Base-by-base conservation (phyloP, 2,888 invertebrate genomes). In the Folsomia manolachei region DNA sequence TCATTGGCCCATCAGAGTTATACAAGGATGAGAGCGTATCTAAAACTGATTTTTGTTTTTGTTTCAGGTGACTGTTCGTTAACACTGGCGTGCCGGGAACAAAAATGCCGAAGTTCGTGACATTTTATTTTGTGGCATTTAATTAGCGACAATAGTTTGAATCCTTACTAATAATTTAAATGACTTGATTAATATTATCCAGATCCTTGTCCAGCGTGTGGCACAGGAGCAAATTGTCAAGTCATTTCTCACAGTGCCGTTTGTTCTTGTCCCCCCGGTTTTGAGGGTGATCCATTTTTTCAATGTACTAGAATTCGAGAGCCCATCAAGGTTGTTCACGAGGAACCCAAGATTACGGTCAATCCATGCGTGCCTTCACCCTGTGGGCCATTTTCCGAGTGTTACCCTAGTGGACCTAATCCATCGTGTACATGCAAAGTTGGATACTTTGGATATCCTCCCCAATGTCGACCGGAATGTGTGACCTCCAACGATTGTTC, bases 301-400 rank as follows among this genome's bases (percentile, higher is more conserved):
- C n/a, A 53, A 1, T 68, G 68, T 19, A 24, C 14, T 14, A 9
- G 18, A 39, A 39, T 27, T n/a, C 65, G 18, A 2, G 87, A 87
- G 83, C 65, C 27, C 67, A 65, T 26, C 69, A 69, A 39, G 23
- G 61, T 18, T 21, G 52, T 64, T 26, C 18, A 64, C 60, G 53
- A 39, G 9, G 4, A 18, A n/a, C 52, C n/a, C 18, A 53, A 51
- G 11, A 24, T 51, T 1, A 66, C 39, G 4, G 76, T 23, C 24
- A 71, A 89, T 81, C 92, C 92, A 27, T 93, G 93, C 82, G 88
- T 88, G 82, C 92, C 92, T 67, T 90, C 91, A 60, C 92, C 92
- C 14, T 93, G 93, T 83, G 87, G 88, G 21, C 88, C 68, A 2
- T 90, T 14, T 56, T 56, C 56, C 61, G 72, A 79, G 39, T 80